Evolutionary conservation across 92 coral and sea anemone species (phyloP).

Genomic region (Bergia puertoricense): DNA sequence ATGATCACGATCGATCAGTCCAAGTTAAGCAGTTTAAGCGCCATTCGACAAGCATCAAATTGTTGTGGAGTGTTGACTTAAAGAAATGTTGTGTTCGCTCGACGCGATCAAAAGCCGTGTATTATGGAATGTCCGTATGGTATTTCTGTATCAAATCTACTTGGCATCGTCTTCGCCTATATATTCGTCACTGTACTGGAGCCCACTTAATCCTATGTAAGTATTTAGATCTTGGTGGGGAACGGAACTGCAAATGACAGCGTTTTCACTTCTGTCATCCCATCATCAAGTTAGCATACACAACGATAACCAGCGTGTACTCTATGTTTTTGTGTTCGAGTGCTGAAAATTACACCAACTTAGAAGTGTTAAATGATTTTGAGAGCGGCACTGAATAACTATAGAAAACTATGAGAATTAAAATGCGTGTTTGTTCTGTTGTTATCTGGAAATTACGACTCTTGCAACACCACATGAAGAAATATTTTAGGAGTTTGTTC

Average conservation of each 20-base stretch:
- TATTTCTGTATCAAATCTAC: slow-evolving; percentile 29
- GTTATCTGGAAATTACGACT: slow-evolving; percentile 8
- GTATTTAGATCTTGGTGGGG: slow-evolving; percentile 9
- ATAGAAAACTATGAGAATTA: neutral
- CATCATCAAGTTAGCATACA: slow-evolving; percentile 31
- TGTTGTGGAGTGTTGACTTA: slow-evolving; percentile 39
- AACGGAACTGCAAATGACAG: slow-evolving; percentile 40
- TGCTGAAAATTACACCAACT: neutral
- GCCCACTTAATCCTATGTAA: slow-evolving; percentile 44
- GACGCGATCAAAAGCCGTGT: slow-evolving; percentile 12
- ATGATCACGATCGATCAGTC: slow-evolving; percentile 37
- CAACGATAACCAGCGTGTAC: neutral
- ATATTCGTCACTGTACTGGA: slow-evolving; percentile 30
- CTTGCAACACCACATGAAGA: neutral
- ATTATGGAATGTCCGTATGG: neutral
- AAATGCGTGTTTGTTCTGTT: slow-evolving; percentile 17
- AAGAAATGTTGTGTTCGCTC: slow-evolving; percentile 10
- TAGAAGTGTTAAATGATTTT: neutral
- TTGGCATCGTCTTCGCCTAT: slow-evolving; percentile 25
- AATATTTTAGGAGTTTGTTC: neutral
- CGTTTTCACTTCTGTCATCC: slow-evolving; percentile 44
- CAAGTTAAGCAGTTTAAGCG: slow-evolving; percentile 36
- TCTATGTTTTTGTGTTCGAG: neutral
- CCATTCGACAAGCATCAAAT: slow-evolving; percentile 42
- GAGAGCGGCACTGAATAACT: slow-evolving; percentile 10